Evolutionary conservation across 2,797 vertebrate genomes (phyloP).

Genomic region (Muscicapa striata): DNA sequence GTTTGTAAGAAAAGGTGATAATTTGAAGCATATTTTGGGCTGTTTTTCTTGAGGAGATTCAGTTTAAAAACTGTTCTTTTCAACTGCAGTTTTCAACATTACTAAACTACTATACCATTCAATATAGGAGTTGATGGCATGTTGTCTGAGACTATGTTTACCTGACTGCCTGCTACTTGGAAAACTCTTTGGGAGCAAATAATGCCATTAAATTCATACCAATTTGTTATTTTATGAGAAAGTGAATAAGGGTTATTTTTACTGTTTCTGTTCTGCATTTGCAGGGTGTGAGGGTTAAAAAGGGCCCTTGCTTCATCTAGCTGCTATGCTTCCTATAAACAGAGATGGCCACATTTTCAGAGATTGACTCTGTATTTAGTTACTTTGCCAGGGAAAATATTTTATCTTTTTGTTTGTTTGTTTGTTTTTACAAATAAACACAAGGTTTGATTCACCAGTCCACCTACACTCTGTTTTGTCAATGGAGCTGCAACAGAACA

Average conservation of each 20-base stretch:
- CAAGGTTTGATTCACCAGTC: background rate
- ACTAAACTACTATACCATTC: background rate
- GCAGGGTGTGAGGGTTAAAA: background rate
- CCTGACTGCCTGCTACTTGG: background rate
- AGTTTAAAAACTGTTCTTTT: background rate
- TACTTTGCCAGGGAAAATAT: background rate
- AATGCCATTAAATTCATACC: background rate
- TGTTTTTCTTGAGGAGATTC: constrained; percentile 12
- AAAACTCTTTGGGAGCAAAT: constrained; percentile 23
- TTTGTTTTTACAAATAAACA: background rate
- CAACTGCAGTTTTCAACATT: background rate
- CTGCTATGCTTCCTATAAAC: background rate
- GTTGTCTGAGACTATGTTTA: constrained; percentile 4
- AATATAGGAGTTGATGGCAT: background rate
- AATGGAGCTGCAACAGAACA: background rate
- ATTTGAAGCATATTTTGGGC: constrained; percentile 11
- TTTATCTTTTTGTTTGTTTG: background rate
- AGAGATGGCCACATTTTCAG: background rate
- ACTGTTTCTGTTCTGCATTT: background rate
- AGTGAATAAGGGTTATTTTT: background rate
- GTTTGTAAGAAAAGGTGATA: constrained; percentile 11
- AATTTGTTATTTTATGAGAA: background rate
- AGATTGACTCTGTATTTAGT: background rate
- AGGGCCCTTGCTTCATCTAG: background rate
- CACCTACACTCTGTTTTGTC: background rate